These are phyloP conservation scores for Leucoraja erinaceus DNA, from an alignment of 2,113 vertebrate species.

Conservation along the genomic window DNA sequence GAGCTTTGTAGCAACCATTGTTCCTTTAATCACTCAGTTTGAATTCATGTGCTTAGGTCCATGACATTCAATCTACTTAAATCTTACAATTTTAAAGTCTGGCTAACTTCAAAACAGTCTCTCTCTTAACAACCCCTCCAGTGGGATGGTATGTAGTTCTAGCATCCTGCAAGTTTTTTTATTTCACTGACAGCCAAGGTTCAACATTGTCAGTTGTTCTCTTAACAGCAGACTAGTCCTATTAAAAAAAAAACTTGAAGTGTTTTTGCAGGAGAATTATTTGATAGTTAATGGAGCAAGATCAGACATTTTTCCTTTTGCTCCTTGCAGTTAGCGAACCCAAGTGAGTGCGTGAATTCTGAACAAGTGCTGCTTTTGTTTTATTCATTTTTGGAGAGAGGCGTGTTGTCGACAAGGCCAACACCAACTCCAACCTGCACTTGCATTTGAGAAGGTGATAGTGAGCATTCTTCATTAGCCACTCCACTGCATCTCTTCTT, in stretches of 20 bases:
- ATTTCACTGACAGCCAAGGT: background rate
- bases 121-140: background rate
- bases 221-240: background rate
- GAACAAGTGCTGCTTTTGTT: background rate
- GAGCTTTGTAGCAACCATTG: background rate
- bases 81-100: background rate
- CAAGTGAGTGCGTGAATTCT: background rate
- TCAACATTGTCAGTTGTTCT: background rate
- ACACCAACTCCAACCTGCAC: background rate
- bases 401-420: background rate
- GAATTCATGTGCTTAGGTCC: background rate
- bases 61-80: background rate
- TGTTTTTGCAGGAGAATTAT: background rate
- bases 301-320: background rate
- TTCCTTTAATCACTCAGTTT: background rate
- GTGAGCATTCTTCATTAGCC: background rate
- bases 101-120: conserved; percentile 15
- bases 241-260: background rate
- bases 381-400: background rate
- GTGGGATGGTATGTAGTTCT: background rate
- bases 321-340: too few species aligned
- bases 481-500: background rate
- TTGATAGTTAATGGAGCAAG: background rate
- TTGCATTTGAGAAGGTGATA: background rate
- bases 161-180: background rate